A percentile compares a stretch with the other conserved stretches of the same genome.
These are phyloP conservation scores for Calephelis perditalis DNA, from an alignment of 2,888 invertebrate genomes.

Conservation along the genomic window DNA sequence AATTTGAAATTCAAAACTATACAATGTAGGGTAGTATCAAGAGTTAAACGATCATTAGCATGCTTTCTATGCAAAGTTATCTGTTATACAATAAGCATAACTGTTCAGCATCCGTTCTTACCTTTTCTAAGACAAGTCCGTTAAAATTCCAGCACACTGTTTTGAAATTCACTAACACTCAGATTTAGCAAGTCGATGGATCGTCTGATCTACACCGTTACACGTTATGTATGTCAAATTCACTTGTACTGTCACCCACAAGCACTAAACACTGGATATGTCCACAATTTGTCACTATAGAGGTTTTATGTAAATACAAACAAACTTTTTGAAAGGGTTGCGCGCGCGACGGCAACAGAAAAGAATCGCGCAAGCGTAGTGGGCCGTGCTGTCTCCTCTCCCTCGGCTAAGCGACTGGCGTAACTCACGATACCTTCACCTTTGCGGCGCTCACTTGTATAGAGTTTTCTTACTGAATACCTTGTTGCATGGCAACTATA, in stretches of 20 bases:
- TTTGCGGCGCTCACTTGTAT: conserved; percentile 60
- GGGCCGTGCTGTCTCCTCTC: conserved; percentile 51
- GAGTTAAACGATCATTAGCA: conserved; percentile 16
- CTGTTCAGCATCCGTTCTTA: conserved; percentile 72
- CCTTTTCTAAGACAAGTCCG: conserved; percentile 72
- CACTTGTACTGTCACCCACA: conserved; percentile 45
- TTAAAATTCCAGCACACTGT: conserved; percentile 72
- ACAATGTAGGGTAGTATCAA: conserved; percentile 19
- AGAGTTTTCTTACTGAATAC: conserved; percentile 67
- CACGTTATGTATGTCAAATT: conserved; percentile 72
- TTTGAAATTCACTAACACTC: conserved; percentile 69
- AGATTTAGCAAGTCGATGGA: conserved; percentile 69
- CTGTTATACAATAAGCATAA: conserved; percentile 62
- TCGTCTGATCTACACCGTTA: conserved; percentile 68
- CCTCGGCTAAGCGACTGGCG: conserved; percentile 68
- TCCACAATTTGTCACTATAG: conserved; percentile 39
- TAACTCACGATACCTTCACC: conserved; percentile 43
- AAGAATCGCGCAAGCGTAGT: conserved; percentile 35
- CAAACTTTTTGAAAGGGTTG: conserved; percentile 28
- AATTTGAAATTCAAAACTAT: neutral
- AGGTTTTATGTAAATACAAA: conserved; percentile 40
- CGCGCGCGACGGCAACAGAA: conserved; percentile 39
- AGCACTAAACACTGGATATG: conserved; percentile 52
- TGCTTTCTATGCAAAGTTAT: conserved; percentile 48
- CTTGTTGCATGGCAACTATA: conserved; percentile 73